Conservation (phyloP, 2,113 vertebrate genomes). For the Mystacornis crossleyi region DNA sequence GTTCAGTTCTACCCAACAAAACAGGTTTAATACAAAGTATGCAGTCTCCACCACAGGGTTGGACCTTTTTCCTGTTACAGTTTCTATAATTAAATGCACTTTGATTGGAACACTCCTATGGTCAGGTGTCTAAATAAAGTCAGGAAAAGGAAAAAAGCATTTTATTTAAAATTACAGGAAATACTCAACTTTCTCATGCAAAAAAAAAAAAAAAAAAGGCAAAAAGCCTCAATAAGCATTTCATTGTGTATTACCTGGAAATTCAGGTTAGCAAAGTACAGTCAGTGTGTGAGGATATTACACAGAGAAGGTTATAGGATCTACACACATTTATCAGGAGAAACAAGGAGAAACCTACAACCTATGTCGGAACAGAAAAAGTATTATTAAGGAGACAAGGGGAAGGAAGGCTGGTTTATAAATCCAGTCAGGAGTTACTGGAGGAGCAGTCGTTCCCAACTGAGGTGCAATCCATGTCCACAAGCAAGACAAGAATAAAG, state of each 20-base stretch:
- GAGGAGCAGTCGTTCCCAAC: background rate
- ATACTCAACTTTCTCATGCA: background rate
- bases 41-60: background rate
- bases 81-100: background rate
- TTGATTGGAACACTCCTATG: background rate
- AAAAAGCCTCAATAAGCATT: background rate
- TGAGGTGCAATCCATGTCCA: fast-evolving
- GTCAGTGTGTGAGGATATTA: background rate
- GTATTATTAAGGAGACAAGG: background rate
- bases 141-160: background rate
- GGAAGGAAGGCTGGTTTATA: background rate
- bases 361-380: background rate
- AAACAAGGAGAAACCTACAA: background rate
- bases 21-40: background rate
- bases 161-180: background rate
- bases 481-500: background rate
- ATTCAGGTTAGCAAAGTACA: background rate
- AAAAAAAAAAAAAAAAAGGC: background rate
- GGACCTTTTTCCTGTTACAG: background rate
- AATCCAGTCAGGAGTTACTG: background rate
- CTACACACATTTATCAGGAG: background rate
- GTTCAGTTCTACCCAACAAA: background rate
- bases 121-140: background rate
- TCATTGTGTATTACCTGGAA: background rate
- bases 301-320: background rate